Evolutionary conservation across 1,140 invertebrate species (phyloP), one percentile per base, ranked within the genome.

Genomic region (Colletes latitarsis): DNA sequence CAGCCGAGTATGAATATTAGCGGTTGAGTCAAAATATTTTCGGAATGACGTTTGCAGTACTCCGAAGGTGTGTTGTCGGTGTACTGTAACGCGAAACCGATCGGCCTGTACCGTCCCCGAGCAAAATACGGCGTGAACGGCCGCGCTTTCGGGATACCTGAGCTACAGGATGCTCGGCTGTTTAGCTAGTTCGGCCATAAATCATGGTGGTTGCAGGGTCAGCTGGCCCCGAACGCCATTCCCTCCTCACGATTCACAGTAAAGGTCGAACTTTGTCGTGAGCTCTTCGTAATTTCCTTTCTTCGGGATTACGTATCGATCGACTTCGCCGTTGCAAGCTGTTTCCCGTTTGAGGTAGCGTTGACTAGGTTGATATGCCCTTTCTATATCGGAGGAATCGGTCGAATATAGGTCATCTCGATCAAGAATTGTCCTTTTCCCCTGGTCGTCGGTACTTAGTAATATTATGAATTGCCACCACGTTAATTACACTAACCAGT

Each of bases 21-120:
- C 63, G 1, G 9, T 17, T 41, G 41, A 6, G 90, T 92, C 91
- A 91, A 91, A 92, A 92, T 92, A 91, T 92, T 91, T 91, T 85
- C 72, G 46, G 30, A 82, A 87, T 83, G 82, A 88, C 82, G 88
- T 82, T 41, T 62, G 85, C 82, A 78, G 52, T 72, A 74, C 52
- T 72, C 52, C 52, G 30, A 30, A 58, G 41, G 78, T 58, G 70
- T 39, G 49, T 63, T 14, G 6, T 58, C n/a, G 60, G 19, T 60
- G 53, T 19, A 21, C n/a, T 72, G 68, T 70, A 83, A 74, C 60
- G 67, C 17, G 62, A 83, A 49, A 72, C 57, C 58, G 58, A 66
- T 67, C 30, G 63, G 21, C 60, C 55, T 5, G 71, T 53, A 55
- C 53, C 76, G 80, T 64, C 73, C 49, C 64, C 19, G 77, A 57